These are phyloP conservation scores for Penaeus indicus DNA, from an alignment of 1,140 invertebrate genomes.

Conservation along the genomic window DNA sequence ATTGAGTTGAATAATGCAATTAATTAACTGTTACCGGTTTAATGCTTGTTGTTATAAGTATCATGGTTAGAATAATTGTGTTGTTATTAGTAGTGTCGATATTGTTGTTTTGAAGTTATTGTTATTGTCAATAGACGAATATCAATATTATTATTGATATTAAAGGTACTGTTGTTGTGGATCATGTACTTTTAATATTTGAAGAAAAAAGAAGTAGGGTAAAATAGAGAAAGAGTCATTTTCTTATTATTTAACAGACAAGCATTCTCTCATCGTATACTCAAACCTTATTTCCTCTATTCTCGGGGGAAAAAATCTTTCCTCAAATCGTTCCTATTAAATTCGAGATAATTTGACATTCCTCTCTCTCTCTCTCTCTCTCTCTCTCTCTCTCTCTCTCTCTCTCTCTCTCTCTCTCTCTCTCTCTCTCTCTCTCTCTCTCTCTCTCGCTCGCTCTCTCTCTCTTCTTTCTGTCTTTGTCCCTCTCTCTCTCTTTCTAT, in stretches of 20 bases:
- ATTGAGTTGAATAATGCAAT: too few species aligned
- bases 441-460: conserved; percentile 30
- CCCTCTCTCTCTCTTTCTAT: neutral
- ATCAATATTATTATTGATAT: neutral
- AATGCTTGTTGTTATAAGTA: too few species aligned
- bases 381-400: neutral
- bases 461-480: conserved; percentile 18
- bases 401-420: conserved; percentile 11
- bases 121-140: neutral
- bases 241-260: neutral
- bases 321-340: neutral
- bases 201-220: neutral
- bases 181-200: neutral
- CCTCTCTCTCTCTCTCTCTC: neutral
- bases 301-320: neutral
- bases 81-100: too few species aligned
- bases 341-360: neutral
- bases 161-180: neutral
- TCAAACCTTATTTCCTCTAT: too few species aligned
- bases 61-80: too few species aligned
- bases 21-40: too few species aligned
- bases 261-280: too few species aligned
- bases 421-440: conserved; percentile 19
- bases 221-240: conserved; percentile 31
- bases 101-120: too few species aligned